These are phyloP conservation scores for Microhierax caerulescens DNA, from an alignment of 2,797 vertebrate genomes.

Conservation along the genomic window DNA sequence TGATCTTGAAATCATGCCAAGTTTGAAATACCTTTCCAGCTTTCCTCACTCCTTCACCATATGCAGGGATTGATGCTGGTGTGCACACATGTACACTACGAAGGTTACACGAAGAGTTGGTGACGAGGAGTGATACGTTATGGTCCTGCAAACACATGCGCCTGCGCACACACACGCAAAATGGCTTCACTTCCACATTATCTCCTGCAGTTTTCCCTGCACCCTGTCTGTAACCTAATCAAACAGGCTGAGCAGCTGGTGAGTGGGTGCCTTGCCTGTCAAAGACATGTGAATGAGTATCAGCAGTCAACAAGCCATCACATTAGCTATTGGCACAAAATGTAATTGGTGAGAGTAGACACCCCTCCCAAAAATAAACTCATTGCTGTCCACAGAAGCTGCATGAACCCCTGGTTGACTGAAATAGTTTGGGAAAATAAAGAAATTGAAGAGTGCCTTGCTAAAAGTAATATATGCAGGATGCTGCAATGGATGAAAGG, in stretches of 20 bases:
- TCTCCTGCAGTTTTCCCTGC: constrained; percentile 35
- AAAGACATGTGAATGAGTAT: constrained; percentile 56
- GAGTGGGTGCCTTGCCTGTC: constrained; percentile 63
- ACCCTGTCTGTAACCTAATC: constrained; percentile 57
- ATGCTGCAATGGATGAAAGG: not conserved
- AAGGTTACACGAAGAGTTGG: not conserved
- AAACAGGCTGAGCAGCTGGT: constrained; percentile 63
- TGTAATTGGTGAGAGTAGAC: not conserved
- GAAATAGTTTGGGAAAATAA: not conserved
- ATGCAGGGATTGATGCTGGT: not conserved
- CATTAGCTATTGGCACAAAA: constrained; percentile 39
- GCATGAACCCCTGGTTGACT: not conserved
- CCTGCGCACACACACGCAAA: not conserved
- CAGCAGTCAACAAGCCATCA: constrained; percentile 64
- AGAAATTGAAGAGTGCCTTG: not conserved
- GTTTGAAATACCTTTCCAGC: not conserved
- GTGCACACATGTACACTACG: not conserved
- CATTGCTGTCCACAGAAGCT: constrained; percentile 23
- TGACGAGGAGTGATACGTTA: not conserved
- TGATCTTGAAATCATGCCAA: not conserved
- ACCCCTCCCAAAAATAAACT: constrained; percentile 48
- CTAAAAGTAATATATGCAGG: not conserved
- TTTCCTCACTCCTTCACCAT: not conserved
- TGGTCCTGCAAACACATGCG: not conserved
- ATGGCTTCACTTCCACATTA: not conserved